These are phyloP conservation scores for Papilio machaon DNA, from an alignment of 1,140 invertebrate species.

Conservation along the genomic window DNA sequence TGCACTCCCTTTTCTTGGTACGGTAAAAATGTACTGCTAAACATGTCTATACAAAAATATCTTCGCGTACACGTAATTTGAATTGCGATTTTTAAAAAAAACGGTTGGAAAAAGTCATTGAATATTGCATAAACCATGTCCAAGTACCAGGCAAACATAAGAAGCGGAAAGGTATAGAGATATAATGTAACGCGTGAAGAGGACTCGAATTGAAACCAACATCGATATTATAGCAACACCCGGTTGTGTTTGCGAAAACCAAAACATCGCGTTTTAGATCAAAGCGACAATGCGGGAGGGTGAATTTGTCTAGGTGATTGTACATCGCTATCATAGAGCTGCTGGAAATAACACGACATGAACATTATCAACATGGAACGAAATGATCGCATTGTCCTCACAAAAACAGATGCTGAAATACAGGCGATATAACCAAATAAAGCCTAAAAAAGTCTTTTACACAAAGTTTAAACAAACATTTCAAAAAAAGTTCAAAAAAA, in stretches of 20 bases:
- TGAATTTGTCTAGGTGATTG: constrained; percentile 72
- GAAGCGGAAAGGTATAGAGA: constrained; percentile 42
- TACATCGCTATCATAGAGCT: constrained; percentile 43
- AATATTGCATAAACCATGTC: constrained; percentile 28
- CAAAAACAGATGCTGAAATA: too few species aligned
- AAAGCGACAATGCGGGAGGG: constrained; percentile 72
- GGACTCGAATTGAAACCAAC: constrained; percentile 61
- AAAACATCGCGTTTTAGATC: constrained; percentile 67
- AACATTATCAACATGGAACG: not conserved
- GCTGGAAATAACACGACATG: constrained; percentile 43
- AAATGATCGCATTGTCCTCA: too few species aligned
- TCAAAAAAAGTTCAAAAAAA: too few species aligned
- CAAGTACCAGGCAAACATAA: constrained; percentile 29
- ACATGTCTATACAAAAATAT: constrained; percentile 20
- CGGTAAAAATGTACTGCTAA: not conserved
- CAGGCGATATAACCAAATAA: too few species aligned
- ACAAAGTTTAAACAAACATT: too few species aligned
- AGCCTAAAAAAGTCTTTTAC: too few species aligned
- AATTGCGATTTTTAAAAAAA: constrained; percentile 7
- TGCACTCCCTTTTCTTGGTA: not conserved
- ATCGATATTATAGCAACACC: constrained; percentile 55
- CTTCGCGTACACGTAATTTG: not conserved
- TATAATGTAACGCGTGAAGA: constrained; percentile 53
- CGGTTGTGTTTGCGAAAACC: constrained; percentile 54
- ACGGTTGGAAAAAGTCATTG: constrained; percentile 5